These are phyloP conservation scores for Microplitis mediator DNA, from an alignment of 1,140 invertebrate genomes.

Conservation along the genomic window DNA sequence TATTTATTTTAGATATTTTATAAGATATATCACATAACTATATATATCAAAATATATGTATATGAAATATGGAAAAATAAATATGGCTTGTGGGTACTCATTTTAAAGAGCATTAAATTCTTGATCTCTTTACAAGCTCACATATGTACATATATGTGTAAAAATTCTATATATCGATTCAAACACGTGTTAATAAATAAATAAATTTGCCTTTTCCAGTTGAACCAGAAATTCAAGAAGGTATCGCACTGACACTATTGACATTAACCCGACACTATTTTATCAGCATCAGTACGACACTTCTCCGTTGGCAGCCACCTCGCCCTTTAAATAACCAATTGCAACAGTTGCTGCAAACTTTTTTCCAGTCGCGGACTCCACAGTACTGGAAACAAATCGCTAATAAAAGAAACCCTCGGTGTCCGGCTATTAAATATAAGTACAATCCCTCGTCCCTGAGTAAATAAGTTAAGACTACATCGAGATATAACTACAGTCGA, in stretches of 20 bases:
- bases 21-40: too few relatives aligned
- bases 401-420: too few relatives aligned
- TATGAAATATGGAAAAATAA: neutral
- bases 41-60: too few relatives aligned
- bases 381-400: slow-evolving; percentile 37
- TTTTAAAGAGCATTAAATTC: neutral
- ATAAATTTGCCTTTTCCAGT: slow-evolving; percentile 32
- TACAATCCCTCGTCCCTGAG: too few relatives aligned
- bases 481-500: too few relatives aligned
- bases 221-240: slow-evolving; percentile 48
- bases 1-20: too few relatives aligned
- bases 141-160: too few relatives aligned
- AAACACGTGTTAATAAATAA: too few relatives aligned
- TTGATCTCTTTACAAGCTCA: neutral
- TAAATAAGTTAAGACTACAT: too few relatives aligned
- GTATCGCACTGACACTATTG: slow-evolving; percentile 46
- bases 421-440: too few relatives aligned
- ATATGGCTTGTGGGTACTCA: too few relatives aligned
- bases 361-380: slow-evolving; percentile 30
- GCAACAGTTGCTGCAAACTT: slow-evolving; percentile 36
- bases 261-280: slow-evolving; percentile 46
- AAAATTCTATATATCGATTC: too few relatives aligned
- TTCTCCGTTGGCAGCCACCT: slow-evolving; percentile 48
- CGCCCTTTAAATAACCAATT: slow-evolving; percentile 33
- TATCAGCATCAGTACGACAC: slow-evolving; percentile 25